Conservation (phyloP, 2,797 vertebrate genomes). For the Catharus ustulatus region DNA sequence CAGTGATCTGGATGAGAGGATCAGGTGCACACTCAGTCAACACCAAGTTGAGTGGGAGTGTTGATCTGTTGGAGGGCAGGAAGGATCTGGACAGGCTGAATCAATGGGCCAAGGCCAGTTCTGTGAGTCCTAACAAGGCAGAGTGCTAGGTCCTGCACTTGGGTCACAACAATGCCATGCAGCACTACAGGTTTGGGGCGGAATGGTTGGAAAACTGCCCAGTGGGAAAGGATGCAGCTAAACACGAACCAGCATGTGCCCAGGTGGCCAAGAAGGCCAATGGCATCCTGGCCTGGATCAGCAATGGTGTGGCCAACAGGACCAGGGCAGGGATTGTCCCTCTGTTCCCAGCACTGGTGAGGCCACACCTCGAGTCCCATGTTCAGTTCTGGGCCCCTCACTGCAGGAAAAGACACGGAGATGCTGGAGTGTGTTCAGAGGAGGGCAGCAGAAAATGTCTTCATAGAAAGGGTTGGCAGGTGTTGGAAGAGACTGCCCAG, state of each 20-base stretch:
- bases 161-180: neutral
- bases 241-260: neutral
- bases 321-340: neutral
- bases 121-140: neutral
- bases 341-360: neutral
- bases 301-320: neutral
- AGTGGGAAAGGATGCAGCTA: neutral
- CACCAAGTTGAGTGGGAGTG: neutral
- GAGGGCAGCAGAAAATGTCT: neutral
- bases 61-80: neutral
- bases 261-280: neutral
- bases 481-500: neutral
- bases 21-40: rapidly evolving
- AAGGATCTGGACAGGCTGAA: neutral
- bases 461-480: neutral
- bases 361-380: neutral
- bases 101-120: rapidly evolving
- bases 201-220: neutral
- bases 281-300: neutral
- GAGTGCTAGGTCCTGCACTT: neutral
- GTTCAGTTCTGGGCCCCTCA: neutral
- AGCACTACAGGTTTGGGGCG: neutral
- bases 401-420: neutral
- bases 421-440: neutral
- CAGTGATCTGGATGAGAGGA: rapidly evolving